These are phyloP conservation scores for Mirza zaza DNA, from an alignment of 2,113 vertebrate genomes.

Conservation along the genomic window DNA sequence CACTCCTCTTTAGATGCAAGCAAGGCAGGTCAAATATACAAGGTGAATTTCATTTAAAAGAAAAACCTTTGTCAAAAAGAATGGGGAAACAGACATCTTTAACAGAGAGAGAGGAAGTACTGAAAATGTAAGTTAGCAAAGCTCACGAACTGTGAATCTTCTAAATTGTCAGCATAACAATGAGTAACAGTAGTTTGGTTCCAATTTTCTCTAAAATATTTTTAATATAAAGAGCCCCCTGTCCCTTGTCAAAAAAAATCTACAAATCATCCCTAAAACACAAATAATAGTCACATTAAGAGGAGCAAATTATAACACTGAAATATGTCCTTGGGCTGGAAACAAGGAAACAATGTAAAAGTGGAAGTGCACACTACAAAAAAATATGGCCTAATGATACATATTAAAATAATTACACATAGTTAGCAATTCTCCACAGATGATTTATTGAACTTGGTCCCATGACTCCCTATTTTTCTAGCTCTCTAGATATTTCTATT, in stretches of 20 bases:
- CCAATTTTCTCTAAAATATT: slow-evolving; percentile 59
- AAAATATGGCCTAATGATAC: slow-evolving; percentile 62
- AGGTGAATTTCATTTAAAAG: background rate
- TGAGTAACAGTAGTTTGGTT: slow-evolving; percentile 2
- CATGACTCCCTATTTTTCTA: slow-evolving; percentile 35
- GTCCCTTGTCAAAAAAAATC: slow-evolving; percentile 60
- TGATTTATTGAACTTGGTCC: slow-evolving; percentile 60
- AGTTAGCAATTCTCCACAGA: slow-evolving; percentile 60
- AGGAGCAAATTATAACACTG: slow-evolving; percentile 54
- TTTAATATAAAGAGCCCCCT: slow-evolving; percentile 38
- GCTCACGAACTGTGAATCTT: slow-evolving; percentile 5
- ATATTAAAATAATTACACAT: slow-evolving; percentile 66
- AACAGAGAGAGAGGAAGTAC: background rate
- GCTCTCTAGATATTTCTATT: slow-evolving; percentile 46
- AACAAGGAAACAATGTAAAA: slow-evolving; percentile 61
- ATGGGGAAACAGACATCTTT: background rate
- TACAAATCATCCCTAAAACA: slow-evolving; percentile 56
- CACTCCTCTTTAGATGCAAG: background rate
- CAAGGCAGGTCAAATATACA: background rate
- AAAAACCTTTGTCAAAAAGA: background rate
- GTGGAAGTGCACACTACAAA: background rate
- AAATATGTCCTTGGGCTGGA: slow-evolving; percentile 56
- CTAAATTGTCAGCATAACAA: background rate
- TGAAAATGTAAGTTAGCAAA: slow-evolving; percentile 45
- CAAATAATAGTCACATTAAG: slow-evolving; percentile 58